Base-by-base conservation (phyloP, 2,797 vertebrate genomes). In the Phoebastria nigripes region DNA sequence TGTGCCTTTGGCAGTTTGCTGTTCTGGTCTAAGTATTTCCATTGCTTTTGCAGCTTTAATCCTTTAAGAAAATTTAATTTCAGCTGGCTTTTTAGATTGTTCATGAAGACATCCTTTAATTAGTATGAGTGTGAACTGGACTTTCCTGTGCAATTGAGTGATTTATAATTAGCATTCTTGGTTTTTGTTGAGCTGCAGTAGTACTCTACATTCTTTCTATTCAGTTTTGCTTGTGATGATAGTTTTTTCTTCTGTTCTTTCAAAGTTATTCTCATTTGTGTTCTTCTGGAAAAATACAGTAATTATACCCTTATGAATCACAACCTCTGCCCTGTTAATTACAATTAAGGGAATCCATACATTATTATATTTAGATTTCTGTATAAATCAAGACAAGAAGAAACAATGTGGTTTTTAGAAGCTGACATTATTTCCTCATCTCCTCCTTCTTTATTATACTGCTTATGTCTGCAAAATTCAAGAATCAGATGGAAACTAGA, bases 1-100 rank as follows among this genome's bases (percentile, higher is more conserved):
- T 93, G 70, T 86, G 94, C 96, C 93, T 87, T 95, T 95, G 97
- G 94, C 96, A 92, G 61, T 97, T 95, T 88, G 65, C 52, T 83
- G 37, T 83, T 85, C 77, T 85, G 54, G 49, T 83, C 67, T 61
- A 84, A 83, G 73, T 56, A 81, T 79, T 96, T 77, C 76, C 74
- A 87, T 87, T 91, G 61, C 74, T 90, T 92, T 93, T 88, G 16
- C 42, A 94, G 69, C 67, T 89, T 94, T 66, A 86, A 89, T 89
- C 56, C 46, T 86, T 87, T 77, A 87, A 85, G 65, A 87, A 95
- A 95, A 92, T 58, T 86, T 93, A 65, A 94, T 96, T 96, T 95
- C 81, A 93, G 67, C 35, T 96, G 71, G 47, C 55, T 90, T 89
- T 93, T 91, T 87, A 56, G 52, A 65, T 88, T 89, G 69, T 83